Conservation (phyloP, 2,797 vertebrate species). For the Ibycter americanus region DNA sequence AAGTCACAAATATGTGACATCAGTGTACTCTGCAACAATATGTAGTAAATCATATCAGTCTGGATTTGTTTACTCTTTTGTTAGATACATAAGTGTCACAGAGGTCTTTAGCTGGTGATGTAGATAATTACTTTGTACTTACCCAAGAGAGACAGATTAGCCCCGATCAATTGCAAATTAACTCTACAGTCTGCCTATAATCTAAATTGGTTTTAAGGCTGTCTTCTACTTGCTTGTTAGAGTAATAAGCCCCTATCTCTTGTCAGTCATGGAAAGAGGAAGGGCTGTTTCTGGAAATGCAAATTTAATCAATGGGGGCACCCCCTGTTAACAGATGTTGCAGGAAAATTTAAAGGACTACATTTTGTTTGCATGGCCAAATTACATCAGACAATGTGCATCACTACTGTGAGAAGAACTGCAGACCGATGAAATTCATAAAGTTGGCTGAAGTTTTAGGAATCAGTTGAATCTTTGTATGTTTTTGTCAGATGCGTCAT, state of each 20-base stretch:
- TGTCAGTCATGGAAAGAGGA: background rate
- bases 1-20: background rate
- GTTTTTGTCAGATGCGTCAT: background rate
- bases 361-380: too few relatives aligned
- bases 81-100: background rate
- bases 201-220: background rate
- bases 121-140: constrained; percentile 10
- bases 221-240: background rate
- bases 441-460: background rate
- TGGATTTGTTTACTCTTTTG: background rate
- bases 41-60: background rate
- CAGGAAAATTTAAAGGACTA: background rate
- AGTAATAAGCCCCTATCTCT: background rate
- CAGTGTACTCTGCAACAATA: background rate
- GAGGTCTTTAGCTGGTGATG: background rate
- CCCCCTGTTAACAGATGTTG: background rate
- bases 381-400: background rate
- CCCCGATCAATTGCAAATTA: background rate
- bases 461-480: background rate
- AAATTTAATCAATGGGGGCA: background rate
- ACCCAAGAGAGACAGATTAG: background rate
- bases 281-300: background rate
- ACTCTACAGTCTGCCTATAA: background rate
- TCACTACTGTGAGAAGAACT: background rate
- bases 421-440: background rate